Base-by-base conservation (phyloP, 2,113 vertebrate species). In the Nettapus auritus region DNA sequence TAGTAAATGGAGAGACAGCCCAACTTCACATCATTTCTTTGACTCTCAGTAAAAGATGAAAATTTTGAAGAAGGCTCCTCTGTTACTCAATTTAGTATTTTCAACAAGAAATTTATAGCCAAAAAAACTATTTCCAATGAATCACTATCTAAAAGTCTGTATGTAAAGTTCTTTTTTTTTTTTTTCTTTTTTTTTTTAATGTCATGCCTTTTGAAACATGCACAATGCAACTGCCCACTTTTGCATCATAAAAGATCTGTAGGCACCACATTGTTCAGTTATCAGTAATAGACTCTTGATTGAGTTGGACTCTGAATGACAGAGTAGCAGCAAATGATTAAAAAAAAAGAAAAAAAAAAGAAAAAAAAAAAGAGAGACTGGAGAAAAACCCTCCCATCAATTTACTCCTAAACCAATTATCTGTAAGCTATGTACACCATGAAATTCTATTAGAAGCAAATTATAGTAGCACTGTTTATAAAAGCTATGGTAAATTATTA, bases 161-260 rank as follows among this genome's bases (percentile, higher is more conserved):
- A 83, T 31, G 85, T 44, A 60, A 66, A 91, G 73, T 88, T 56
- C 68, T 46, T 92, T 3, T 73, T 50, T 9, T 93, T 89, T 74
- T 62, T 40, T 38, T 3, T 73, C 46, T 9, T 93, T 89, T 74
- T 63, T 40, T 64, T 64, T 89, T 82, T 66, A 42, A 53, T 77
- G 77, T 64, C 87, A 88, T 22, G 90, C 80, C 86, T 95, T 95
- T 96, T 93, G 93, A 97, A 94, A 96, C 44, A 34, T 2, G 31
- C 44, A 91, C 84, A 96, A 86, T 97, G 82, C 70, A 91, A 91
- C 84, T 94, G 77, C 66, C 60, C 86, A 75, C 60, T 95, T 75
- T 97, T 90, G 92, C 97, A 93, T 89, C 67, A 96, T 93, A 97
- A 92, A 83, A 95, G 84, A 90, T 67, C 93, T 79, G 93, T 84